Conservation (phyloP, 2,888 invertebrate genomes). For the Pimpla rufipes region DNA sequence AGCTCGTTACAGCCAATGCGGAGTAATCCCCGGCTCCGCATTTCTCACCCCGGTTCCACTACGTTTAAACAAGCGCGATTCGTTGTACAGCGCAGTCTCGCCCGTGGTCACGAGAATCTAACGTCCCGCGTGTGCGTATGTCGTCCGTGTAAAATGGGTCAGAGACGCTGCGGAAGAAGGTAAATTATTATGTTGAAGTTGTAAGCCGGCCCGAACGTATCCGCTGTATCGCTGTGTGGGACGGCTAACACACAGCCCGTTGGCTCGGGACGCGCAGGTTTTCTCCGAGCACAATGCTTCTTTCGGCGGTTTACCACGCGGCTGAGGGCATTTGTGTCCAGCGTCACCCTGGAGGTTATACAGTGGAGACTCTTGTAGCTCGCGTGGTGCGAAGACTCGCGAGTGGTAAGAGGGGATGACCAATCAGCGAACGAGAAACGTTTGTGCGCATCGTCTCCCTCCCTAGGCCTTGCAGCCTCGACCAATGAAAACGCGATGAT, state of each 20-base stretch:
- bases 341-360: slow-evolving; percentile 61
- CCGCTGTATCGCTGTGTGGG: slow-evolving; percentile 54
- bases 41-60: slow-evolving; percentile 24
- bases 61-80: not conserved
- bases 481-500: too few relatives aligned
- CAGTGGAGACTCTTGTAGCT: not conserved
- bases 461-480: too few relatives aligned
- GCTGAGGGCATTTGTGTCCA: slow-evolving; percentile 66
- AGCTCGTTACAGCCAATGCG: slow-evolving; percentile 22
- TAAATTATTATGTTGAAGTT: slow-evolving; percentile 66
- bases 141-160: slow-evolving; percentile 27
- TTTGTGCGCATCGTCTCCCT: too few relatives aligned
- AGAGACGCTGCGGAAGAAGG: slow-evolving; percentile 37
- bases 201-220: slow-evolving; percentile 32
- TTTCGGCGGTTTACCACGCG: slow-evolving; percentile 62
- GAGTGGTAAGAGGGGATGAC: too few relatives aligned
- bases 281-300: slow-evolving; percentile 62
- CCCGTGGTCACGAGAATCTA: not conserved
- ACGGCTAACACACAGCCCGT: slow-evolving; percentile 13
- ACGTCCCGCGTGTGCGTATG: not conserved
- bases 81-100: not conserved
- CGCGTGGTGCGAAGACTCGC: too few relatives aligned
- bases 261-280: slow-evolving; percentile 45
- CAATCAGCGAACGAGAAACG: too few relatives aligned
- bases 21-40: slow-evolving; percentile 16